Base-by-base conservation (phyloP, 2,113 vertebrate species). In the Candoia aspera region DNA sequence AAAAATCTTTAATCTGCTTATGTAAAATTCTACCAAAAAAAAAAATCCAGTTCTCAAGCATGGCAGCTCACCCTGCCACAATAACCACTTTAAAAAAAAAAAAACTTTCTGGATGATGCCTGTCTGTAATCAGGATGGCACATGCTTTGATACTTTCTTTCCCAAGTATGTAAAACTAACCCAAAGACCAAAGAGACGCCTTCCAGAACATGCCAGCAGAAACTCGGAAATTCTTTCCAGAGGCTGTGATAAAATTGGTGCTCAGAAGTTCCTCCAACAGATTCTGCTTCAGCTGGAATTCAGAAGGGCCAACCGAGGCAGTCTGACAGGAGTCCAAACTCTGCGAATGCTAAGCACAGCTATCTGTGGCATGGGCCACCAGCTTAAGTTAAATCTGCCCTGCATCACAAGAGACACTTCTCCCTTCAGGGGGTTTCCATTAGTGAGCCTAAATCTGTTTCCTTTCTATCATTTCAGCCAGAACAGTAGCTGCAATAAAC, bases 201-300 rank as follows among this genome's bases (percentile, higher is more conserved):
- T 98, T 97, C 95, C 96, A 96, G 97, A 97, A 94, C 92, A 96
- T 95, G 88, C 87, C 97, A 97, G 97, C 97, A 97, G 94, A 96
- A 79, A 94, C 96, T 91, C 94, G 98, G 97, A 98, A 97, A 95
- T 94, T 95, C 49, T 92, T 95, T 97, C 94, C 93, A 58, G 95
- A 97, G 95, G 95, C 96, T 93, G 96, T 95, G 95, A 96, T 96
- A 96, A 97, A 97, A 96, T 93, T 90, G 94, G 92, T 3, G 0
- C 93, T 96, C 96, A 79, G 58, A 94, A 96, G 95, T 95, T 95
- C 93, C 91, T 95, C 94, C 89, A 94, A 94, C 95, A 95, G 0
- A 91, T 96, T 95, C 96, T 93, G 94, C 73, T 0, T 93, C 95
- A 95, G 93, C 88, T 97, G 95, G 93, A 96, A 90, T 94, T 93